phyloP scores from a whole-genome alignment of 53 echinoderm and acorn worm genomes.

The Glandiceps talaboti region DNA sequence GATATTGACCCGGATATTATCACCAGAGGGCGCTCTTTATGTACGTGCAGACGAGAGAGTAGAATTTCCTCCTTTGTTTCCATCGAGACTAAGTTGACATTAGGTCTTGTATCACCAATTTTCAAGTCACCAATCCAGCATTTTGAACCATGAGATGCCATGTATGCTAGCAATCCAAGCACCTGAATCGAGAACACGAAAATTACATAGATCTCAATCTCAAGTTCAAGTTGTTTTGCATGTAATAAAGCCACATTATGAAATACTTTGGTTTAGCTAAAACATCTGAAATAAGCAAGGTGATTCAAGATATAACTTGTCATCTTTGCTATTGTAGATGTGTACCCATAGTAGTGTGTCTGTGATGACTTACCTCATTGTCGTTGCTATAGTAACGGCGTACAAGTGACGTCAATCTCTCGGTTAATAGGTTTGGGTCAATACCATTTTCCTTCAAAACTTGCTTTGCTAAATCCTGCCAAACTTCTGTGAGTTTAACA shows the following conservation, averaged over 20 bases:
- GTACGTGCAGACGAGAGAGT: constrained; percentile 23
- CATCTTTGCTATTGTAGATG: too few species aligned
- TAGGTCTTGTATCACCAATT: constrained; percentile 19
- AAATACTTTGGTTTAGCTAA: too few species aligned
- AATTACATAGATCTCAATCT: too few species aligned
- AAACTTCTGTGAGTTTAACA: background rate
- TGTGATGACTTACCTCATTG: background rate
- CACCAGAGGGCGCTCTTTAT: constrained; percentile 52
- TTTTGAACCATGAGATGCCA: background rate
- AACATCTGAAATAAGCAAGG: too few species aligned
- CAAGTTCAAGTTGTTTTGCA: too few species aligned
- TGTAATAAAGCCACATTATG: too few species aligned
- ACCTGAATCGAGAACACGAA: background rate
- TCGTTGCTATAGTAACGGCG: background rate
- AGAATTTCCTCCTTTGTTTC: constrained; percentile 10
- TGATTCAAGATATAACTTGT: too few species aligned
- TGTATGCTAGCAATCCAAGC: background rate
- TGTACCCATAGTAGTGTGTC: too few species aligned
- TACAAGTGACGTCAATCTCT: background rate
- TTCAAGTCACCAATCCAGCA: background rate
- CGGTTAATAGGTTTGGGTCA: background rate
- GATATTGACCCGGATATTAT: constrained; percentile 51
- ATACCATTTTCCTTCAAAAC: background rate
- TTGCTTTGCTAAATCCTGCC: background rate
- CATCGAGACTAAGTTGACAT: constrained; percentile 30